A percentile compares a stretch with the other conserved stretches of the same genome.
These are phyloP conservation scores for Psittacula cyanocephala DNA, from an alignment of 2,113 vertebrate species.

Conservation along the genomic window DNA sequence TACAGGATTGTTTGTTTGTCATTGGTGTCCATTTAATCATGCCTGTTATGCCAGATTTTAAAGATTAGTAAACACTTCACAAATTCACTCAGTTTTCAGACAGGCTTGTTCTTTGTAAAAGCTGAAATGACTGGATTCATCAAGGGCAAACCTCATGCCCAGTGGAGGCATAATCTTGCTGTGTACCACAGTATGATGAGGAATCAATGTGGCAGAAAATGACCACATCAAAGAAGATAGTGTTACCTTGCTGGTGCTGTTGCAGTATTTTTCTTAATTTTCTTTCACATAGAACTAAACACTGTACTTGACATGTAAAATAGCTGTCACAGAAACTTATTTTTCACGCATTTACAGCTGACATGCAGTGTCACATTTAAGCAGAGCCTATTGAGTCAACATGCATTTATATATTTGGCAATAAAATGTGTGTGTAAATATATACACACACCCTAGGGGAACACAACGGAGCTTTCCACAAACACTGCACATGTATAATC, in stretches of 20 bases:
- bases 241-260: neutral
- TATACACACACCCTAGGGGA: neutral
- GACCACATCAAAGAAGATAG: neutral
- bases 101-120: constrained; percentile 11
- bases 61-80: constrained; percentile 31
- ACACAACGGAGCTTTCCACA: neutral
- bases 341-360: neutral
- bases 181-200: neutral
- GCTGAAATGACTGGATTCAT: constrained; percentile 21
- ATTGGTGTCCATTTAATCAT: constrained; percentile 43
- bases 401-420: neutral
- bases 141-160: neutral
- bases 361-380: neutral
- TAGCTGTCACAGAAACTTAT: neutral
- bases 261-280: neutral
- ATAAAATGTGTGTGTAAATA: neutral
- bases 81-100: constrained; percentile 50
- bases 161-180: neutral
- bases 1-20: neutral
- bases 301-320: neutral
- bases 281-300: neutral
- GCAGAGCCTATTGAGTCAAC: neutral
- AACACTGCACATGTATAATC: neutral
- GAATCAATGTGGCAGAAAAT: neutral
- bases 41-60: constrained; percentile 26